Evolutionary conservation across 30 jellyfish, hydroid and myxozoan genomes (phyloP).

Genomic region (Catostylus mosaicus): DNA sequence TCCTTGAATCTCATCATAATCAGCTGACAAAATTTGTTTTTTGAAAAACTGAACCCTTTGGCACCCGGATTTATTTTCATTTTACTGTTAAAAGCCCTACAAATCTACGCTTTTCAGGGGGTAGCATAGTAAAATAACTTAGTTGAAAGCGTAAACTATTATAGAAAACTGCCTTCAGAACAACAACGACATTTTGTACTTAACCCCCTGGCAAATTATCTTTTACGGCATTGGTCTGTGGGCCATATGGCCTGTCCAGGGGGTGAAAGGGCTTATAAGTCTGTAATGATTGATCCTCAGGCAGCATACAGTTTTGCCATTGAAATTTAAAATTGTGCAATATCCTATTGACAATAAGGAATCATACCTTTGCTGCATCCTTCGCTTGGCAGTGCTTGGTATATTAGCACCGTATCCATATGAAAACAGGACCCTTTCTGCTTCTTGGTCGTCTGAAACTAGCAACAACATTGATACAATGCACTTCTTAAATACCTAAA

Average conservation of each 20-base stretch:
- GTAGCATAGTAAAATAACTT: too few relatives aligned
- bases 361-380: constrained; percentile 86
- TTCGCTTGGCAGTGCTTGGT: constrained; percentile 83
- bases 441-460: constrained; percentile 78
- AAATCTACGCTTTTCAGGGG: too few relatives aligned
- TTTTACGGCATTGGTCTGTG: not conserved
- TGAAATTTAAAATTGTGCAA: not conserved
- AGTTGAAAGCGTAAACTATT: too few relatives aligned
- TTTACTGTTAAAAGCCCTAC: too few relatives aligned
- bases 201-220: not conserved
- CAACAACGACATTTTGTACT: too few relatives aligned
- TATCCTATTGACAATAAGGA: not conserved
- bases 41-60: too few relatives aligned
- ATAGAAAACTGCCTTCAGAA: not conserved
- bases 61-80: too few relatives aligned
- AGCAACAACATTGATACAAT: not conserved
- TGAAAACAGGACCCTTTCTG: constrained; percentile 79
- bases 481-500: not conserved
- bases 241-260: not conserved
- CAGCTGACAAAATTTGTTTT: too few relatives aligned
- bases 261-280: not conserved
- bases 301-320: not conserved
- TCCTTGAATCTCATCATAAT: too few relatives aligned
- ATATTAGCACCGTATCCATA: constrained; percentile 90
- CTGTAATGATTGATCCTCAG: not conserved